A percentile compares a stretch with the other conserved stretches of the same genome.
Conservation (phyloP, 2,888 invertebrate genomes). For the Aphodius sticticus region DNA sequence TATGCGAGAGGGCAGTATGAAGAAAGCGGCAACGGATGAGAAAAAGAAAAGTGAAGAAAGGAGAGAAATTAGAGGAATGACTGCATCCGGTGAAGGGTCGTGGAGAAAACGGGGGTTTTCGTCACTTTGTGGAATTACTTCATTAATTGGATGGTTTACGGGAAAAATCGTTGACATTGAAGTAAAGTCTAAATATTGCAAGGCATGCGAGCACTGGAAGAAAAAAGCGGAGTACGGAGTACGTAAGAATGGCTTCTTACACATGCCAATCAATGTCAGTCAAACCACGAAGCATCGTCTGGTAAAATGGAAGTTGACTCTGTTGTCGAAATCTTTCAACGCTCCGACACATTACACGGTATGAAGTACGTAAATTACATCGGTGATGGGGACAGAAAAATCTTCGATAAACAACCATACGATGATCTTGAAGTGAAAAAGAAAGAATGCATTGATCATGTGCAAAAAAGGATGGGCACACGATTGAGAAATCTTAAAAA, state of each 20-base stretch:
- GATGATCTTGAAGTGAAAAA: conserved; percentile 6
- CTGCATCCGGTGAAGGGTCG: conserved; percentile 21
- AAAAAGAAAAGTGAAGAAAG: conserved; percentile 21
- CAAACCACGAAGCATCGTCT: conserved; percentile 40
- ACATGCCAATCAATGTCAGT: conserved; percentile 39
- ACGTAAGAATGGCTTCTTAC: conserved; percentile 37
- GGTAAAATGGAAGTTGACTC: conserved; percentile 43
- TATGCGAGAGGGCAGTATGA: conserved; percentile 8
- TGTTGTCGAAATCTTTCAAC: conserved; percentile 31
- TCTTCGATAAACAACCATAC: background rate
- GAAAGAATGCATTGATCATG: conserved; percentile 10
- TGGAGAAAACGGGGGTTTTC: conserved; percentile 29
- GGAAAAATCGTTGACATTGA: conserved; percentile 25
- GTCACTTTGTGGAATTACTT: conserved; percentile 24
- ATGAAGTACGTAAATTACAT: conserved; percentile 19
- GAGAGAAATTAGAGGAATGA: conserved; percentile 8
- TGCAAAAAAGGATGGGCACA: conserved; percentile 7
- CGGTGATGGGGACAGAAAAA: conserved; percentile 9
- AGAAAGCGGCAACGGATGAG: conserved; percentile 21
- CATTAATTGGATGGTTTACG: conserved; percentile 28
- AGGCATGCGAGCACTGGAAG: conserved; percentile 30
- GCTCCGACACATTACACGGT: conserved; percentile 16
- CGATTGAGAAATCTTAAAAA: conserved; percentile 19
- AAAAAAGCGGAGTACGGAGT: conserved; percentile 39
- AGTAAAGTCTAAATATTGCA: conserved; percentile 29